Evolutionary conservation across 2,113 vertebrate genomes (phyloP), one percentile per base, ranked within the genome.

Genomic region (Paedocypris sp.): DNA sequence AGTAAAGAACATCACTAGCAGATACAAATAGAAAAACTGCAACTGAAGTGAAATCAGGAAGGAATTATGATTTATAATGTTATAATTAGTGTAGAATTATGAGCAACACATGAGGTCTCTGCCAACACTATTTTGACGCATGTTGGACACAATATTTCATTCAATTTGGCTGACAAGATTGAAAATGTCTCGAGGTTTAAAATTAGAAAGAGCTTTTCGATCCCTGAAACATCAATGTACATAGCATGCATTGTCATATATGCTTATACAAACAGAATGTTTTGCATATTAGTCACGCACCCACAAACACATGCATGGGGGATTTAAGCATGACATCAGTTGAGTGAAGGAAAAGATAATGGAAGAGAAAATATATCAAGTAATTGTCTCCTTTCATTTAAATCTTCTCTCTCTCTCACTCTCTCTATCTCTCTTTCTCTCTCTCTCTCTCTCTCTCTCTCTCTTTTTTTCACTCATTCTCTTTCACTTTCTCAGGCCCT

Each of bases 21-120:
- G 28, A 12, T 22, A 64, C 32, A 13, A 13, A 38, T 42, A 25
- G 19, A 26, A 53, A 48, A 48, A 47, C 20, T 38, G 36, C 39
- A 29, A 33, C 31, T 48, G 32, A 39, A 50, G 35, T 23, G 62
- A 65, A 62, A 57, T 57, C 56, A 56, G 62, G 28, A 25, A 49
- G 32, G 62, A 70, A 66, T 70, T 56, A 60, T 53, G 53, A 69
- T 69, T n/a, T 51, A 16, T 35, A 18, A 59, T 39, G 20, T 13
- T 19, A 12, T 56, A 28, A 3, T 41, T 10, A 36, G 12, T 8
- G 9, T 29, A 49, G n/a, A n/a, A n/a, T n/a, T n/a, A n/a, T n/a
- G n/a, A n/a, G n/a, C n/a, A n/a, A n/a, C n/a, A n/a, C n/a, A n/a
- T n/a, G n/a, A n/a, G n/a, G n/a, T n/a, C n/a, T n/a, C n/a, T n/a